Conservation (phyloP, 2,888 invertebrate genomes). For the Biston betularia region DNA sequence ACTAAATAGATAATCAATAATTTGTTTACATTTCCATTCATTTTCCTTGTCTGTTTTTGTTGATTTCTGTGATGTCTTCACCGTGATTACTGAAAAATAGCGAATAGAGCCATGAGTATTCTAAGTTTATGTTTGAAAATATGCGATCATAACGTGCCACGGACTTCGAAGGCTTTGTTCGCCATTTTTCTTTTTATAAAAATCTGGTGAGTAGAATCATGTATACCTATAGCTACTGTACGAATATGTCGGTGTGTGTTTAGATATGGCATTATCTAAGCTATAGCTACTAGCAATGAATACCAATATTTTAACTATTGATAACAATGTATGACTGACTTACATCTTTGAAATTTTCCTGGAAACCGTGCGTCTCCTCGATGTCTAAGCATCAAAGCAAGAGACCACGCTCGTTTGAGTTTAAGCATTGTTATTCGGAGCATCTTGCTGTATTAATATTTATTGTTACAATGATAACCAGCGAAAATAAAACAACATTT, state of each 20-base stretch:
- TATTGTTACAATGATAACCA: conserved; percentile 53
- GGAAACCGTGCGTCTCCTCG: conserved; percentile 50
- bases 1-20: conserved; percentile 50
- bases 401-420: conserved; percentile 56
- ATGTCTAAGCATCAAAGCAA: conserved; percentile 52
- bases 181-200: conserved; percentile 51
- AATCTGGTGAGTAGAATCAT: neutral
- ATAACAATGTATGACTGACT: conserved; percentile 40
- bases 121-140: conserved; percentile 10
- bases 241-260: neutral
- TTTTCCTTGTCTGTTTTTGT: conserved; percentile 45
- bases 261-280: no score
- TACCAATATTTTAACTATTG: neutral
- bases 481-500: conserved; percentile 68
- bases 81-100: conserved; percentile 61
- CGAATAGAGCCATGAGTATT: conserved; percentile 59
- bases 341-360: conserved; percentile 58
- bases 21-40: conserved; percentile 44
- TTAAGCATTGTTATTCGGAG: conserved; percentile 57
- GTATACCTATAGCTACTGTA: neutral
- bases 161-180: conserved; percentile 51
- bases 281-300: no score
- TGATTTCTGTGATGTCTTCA: conserved; percentile 45
- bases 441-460: conserved; percentile 52
- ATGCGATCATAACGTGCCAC: neutral